Evolutionary conservation across 2,888 invertebrate genomes (phyloP).

Genomic region (Hydrotaea diabolus): DNA sequence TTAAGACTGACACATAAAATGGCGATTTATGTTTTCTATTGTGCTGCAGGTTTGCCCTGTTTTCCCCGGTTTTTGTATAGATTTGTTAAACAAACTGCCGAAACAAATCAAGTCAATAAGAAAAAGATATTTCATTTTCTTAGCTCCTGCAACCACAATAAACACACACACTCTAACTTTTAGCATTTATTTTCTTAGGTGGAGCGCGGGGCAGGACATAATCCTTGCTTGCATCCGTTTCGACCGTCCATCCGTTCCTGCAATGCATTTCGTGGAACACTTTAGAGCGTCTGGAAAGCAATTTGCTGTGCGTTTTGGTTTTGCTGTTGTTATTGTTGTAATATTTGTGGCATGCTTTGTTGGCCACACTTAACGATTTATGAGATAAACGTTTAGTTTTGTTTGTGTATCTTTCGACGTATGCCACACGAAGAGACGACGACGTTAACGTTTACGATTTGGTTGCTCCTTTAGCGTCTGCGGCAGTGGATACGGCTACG

Average conservation of each 20-base stretch:
- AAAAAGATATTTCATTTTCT: slow-evolving; percentile 50
- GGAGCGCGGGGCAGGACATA: slow-evolving; percentile 5
- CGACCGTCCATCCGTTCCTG: too few species aligned
- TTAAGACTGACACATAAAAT: neutral
- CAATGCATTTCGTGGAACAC: neutral
- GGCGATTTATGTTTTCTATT: slow-evolving; percentile 3
- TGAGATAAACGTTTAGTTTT: slow-evolving; percentile 67
- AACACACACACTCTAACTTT: slow-evolving; percentile 49
- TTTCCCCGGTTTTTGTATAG: neutral
- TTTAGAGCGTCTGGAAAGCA: slow-evolving; percentile 16
- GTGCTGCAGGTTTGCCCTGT: neutral
- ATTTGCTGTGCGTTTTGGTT: slow-evolving; percentile 15
- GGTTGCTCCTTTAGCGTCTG: neutral
- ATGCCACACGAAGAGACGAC: neutral
- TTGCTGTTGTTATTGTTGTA: neutral
- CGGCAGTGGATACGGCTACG: neutral
- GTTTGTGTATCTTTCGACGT: slow-evolving; percentile 15
- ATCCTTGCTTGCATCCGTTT: neutral
- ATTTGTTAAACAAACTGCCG: slow-evolving; percentile 26
- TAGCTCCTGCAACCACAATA: neutral
- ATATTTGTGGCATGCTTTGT: slow-evolving; percentile 63
- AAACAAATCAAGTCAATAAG: slow-evolving; percentile 57
- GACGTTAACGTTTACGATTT: neutral
- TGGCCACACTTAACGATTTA: slow-evolving; percentile 67
- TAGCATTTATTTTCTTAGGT: slow-evolving; percentile 21